Evolutionary conservation across 2,888 invertebrate genomes (phyloP).

Genomic region (Hedya salicella): DNA sequence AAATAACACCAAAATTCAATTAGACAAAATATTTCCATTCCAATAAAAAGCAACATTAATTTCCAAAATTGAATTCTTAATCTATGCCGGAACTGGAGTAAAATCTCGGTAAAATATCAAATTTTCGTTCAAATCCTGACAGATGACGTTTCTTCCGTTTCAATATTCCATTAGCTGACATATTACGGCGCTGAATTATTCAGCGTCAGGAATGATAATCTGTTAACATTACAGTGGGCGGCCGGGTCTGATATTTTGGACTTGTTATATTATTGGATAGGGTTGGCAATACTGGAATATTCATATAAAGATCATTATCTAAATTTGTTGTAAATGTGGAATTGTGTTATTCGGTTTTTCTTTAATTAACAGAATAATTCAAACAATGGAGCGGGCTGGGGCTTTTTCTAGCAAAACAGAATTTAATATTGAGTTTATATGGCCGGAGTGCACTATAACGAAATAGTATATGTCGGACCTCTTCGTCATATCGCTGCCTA

Average conservation of each 20-base stretch:
- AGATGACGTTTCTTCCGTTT: conserved; percentile 36
- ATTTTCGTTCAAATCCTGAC: conserved; percentile 25
- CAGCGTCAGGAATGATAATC: conserved; percentile 16
- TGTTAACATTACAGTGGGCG: conserved; percentile 13
- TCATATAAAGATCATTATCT: too few species aligned
- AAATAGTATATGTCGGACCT: too few species aligned
- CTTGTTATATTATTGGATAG: background rate
- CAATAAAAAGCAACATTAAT: background rate
- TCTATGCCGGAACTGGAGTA: background rate
- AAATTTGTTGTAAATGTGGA: too few species aligned
- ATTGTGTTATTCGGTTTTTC: too few species aligned
- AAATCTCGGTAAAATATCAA: conserved; percentile 13
- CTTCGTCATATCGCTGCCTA: too few species aligned
- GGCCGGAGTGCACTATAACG: too few species aligned
- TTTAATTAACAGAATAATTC: too few species aligned
- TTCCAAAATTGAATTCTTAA: conserved; percentile 17
- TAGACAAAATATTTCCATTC: background rate
- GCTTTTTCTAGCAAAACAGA: too few species aligned
- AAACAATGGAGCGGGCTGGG: too few species aligned
- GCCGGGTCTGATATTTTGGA: conserved; percentile 8
- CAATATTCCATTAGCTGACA: conserved; percentile 42
- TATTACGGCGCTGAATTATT: conserved; percentile 33
- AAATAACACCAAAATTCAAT: conserved; percentile 1
- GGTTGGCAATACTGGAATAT: background rate
- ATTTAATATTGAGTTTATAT: too few species aligned